These are phyloP conservation scores for Elachura formosa DNA, from an alignment of 2,113 vertebrate genomes.

Conservation along the genomic window DNA sequence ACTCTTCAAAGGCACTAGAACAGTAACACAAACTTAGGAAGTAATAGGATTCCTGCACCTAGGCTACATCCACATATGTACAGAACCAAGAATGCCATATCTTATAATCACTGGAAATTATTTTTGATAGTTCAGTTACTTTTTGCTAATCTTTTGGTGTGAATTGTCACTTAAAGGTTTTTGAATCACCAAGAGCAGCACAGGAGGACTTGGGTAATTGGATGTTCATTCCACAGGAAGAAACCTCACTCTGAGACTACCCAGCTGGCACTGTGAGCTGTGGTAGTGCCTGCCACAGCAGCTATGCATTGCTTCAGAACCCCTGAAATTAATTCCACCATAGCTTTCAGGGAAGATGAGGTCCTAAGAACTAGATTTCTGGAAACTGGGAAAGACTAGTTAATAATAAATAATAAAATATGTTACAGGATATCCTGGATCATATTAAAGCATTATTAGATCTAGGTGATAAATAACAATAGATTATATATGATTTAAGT, in stretches of 20 bases:
- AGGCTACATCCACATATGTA: not conserved
- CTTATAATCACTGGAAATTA: not conserved
- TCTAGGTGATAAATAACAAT: not conserved
- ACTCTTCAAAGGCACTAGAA: not conserved
- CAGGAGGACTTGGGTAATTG: not conserved
- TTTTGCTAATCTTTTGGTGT: not conserved
- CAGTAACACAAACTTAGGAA: not conserved
- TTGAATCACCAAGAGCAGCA: not conserved
- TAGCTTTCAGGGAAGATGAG: not conserved
- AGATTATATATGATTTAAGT: not conserved
- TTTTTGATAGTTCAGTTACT: not conserved
- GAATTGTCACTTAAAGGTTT: not conserved
- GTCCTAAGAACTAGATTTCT: not conserved
- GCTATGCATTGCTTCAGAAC: not conserved
- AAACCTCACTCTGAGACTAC: fast-evolving
- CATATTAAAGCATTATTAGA: not conserved
- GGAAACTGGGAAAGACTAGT: not conserved
- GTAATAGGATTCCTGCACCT: not conserved
- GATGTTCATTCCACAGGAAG: not conserved
- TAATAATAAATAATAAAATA: not conserved
- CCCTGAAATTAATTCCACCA: not conserved
- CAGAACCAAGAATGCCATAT: not conserved
- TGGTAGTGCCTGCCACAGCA: not conserved
- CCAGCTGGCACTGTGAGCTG: not conserved
- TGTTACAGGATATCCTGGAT: not conserved